These are phyloP conservation scores for Hanleya hanleyi DNA, from an alignment of 2,888 invertebrate species.

Conservation along the genomic window DNA sequence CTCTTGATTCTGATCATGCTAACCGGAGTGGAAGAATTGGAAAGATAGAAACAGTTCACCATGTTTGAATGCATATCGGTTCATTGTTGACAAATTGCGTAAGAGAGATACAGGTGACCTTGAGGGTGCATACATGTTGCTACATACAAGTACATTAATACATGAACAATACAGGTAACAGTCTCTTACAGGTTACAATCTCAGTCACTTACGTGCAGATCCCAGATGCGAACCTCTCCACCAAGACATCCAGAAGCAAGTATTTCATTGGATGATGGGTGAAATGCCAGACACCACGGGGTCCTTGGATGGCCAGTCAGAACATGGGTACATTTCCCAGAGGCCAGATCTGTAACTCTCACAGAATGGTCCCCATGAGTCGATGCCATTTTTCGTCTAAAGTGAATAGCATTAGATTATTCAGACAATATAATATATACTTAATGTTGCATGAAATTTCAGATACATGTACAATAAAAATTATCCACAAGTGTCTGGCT, in stretches of 20 bases:
- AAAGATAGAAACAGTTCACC: too few relatives aligned
- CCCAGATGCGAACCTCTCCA: conserved; percentile 93
- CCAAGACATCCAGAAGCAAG: conserved; percentile 91
- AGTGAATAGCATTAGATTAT: too few relatives aligned
- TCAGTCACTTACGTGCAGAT: conserved; percentile 79
- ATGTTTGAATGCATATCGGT: not conserved
- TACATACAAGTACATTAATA: not conserved
- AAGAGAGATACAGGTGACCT: not conserved
- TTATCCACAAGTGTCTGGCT: too few relatives aligned
- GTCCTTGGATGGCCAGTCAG: conserved; percentile 89
- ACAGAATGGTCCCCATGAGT: conserved; percentile 93
- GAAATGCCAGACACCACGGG: conserved; percentile 93
- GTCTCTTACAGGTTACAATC: too few relatives aligned
- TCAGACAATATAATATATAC: too few relatives aligned
- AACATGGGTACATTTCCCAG: conserved; percentile 85
- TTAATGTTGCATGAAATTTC: too few relatives aligned
- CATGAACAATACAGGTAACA: not conserved
- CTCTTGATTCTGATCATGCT: too few relatives aligned
- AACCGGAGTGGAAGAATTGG: too few relatives aligned
- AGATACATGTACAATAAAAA: too few relatives aligned
- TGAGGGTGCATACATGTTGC: not conserved
- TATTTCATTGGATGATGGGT: conserved; percentile 87
- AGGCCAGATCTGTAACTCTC: conserved; percentile 86
- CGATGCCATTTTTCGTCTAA: conserved; percentile 83
- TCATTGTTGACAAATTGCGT: not conserved